These are phyloP conservation scores for Drosophila leonis DNA, from an alignment of 2,888 invertebrate genomes.

Conservation along the genomic window DNA sequence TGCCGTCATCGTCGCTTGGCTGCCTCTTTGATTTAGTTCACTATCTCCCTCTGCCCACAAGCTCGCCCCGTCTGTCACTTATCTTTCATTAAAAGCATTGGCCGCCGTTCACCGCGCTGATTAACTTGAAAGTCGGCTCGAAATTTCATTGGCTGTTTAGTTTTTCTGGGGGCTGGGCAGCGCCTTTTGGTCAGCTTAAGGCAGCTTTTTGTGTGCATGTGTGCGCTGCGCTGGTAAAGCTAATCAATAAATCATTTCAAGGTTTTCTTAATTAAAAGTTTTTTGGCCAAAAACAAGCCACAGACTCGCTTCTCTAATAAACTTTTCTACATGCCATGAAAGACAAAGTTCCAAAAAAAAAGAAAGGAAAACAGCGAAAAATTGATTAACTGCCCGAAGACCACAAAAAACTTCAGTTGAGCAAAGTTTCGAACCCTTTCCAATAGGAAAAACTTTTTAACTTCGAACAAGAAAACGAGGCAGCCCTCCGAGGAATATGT, in stretches of 20 bases:
- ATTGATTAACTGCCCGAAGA: slow-evolving; percentile 75
- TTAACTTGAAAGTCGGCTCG: slow-evolving; percentile 59
- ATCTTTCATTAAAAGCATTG: slow-evolving; percentile 60
- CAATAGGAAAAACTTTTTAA: slow-evolving; percentile 61
- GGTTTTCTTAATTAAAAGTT: slow-evolving; percentile 85
- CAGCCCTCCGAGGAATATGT: slow-evolving; percentile 37
- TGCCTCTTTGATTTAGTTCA: slow-evolving; percentile 44
- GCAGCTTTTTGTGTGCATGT: neutral
- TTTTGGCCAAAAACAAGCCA: slow-evolving; percentile 72
- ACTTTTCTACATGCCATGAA: slow-evolving; percentile 65
- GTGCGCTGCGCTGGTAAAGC: slow-evolving; percentile 12
- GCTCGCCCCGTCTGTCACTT: slow-evolving; percentile 27
- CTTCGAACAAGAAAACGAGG: slow-evolving; percentile 67
- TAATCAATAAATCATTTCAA: slow-evolving; percentile 85
- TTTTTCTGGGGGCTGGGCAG: slow-evolving; percentile 15
- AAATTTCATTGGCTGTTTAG: slow-evolving; percentile 57
- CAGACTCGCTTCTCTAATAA: slow-evolving; percentile 53
- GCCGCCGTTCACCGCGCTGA: slow-evolving; percentile 49
- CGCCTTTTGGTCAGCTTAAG: slow-evolving; percentile 18
- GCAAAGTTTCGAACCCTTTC: slow-evolving; percentile 57
- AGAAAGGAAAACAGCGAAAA: slow-evolving; percentile 46
- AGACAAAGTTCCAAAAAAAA: slow-evolving; percentile 37
- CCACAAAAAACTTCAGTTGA: slow-evolving; percentile 62
- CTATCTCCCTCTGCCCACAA: neutral
- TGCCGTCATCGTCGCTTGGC: slow-evolving; percentile 45